Conservation (phyloP, 1,140 invertebrate species). For the Ptiloglossa arizonensis region DNA sequence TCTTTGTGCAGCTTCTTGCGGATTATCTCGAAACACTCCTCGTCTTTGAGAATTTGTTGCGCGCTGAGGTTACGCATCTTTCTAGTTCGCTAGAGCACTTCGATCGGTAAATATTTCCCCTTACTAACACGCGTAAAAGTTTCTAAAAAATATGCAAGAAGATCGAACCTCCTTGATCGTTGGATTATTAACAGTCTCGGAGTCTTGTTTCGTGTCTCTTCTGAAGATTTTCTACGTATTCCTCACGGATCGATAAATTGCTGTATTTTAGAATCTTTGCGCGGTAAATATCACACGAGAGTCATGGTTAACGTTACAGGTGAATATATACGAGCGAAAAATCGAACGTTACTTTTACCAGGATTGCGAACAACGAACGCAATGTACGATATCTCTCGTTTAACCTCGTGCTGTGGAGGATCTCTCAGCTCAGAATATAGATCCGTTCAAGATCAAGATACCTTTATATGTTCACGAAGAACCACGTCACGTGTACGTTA, state of each 20-base stretch:
- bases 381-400: no score
- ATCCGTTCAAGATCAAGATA: slow-evolving; percentile 50
- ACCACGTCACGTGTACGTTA: slow-evolving; percentile 42
- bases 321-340: not conserved
- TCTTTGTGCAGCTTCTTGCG: slow-evolving; percentile 79
- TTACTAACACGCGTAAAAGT: not conserved
- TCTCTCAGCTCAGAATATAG: not conserved
- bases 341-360: not conserved
- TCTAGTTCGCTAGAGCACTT: not conserved
- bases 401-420: not conserved
- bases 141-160: not conserved
- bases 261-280: not conserved
- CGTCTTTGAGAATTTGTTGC: slow-evolving; percentile 79
- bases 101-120: not conserved
- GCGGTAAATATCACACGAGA: not conserved
- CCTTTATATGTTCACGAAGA: slow-evolving; percentile 60
- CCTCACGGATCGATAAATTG: not conserved
- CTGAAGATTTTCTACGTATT: not conserved
- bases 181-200: no score
- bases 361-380: no score
- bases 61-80: slow-evolving; percentile 51
- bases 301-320: not conserved
- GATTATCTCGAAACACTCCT: slow-evolving; percentile 83
- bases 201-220: not conserved
- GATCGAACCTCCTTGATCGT: no score